Base-by-base conservation (phyloP, 2,113 vertebrate genomes). In the Oreochromis tanganicae region DNA sequence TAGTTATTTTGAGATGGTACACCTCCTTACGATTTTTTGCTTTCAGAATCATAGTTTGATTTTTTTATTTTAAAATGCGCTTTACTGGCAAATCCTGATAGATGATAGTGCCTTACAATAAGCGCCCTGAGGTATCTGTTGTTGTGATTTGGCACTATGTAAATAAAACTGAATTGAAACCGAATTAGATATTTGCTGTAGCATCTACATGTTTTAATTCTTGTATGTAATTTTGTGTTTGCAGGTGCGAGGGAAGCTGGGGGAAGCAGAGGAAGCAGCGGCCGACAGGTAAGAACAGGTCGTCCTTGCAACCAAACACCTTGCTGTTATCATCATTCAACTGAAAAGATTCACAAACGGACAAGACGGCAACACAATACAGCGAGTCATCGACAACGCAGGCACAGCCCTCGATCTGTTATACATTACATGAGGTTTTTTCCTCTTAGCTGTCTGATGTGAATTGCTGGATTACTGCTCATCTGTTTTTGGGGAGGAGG, bases 251-350 rank as follows among this genome's bases (percentile, higher is more conserved):
- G 66, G 19, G 43, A 36, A 50, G 56, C 61, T 9, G 83, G 54
- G 75, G 75, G 6, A 21, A 73, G 29, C 41, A 12, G 59, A 41
- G 11, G 19, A 27, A 86, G 84, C 80, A 41, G 71, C 55, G 24
- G 27, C 50, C 83, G 73, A 86, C 94, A 86, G 91, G 96, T 96
- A 75, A 92, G 91, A 84, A n/a, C 6, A 55, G 13, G 52, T 38
- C 85, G 61, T 52, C 61, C 82, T 16, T 24, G 32, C 24, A 54
- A 2, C 12, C 4, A 3, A 32, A 56, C 24, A 11, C n/a, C 3
- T 32, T 57, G 8, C 4, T 13, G 10, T 68, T 43, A 13, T 4
- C 14, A 29, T 9, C 17, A 82, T 17, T 38, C 17, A 85, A 24
- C 5, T 11, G 29, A 34, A 48, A 9, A 55, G 27, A 59, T n/a